Conservation (phyloP, 2,113 vertebrate genomes). For the Suncus etruscus region DNA sequence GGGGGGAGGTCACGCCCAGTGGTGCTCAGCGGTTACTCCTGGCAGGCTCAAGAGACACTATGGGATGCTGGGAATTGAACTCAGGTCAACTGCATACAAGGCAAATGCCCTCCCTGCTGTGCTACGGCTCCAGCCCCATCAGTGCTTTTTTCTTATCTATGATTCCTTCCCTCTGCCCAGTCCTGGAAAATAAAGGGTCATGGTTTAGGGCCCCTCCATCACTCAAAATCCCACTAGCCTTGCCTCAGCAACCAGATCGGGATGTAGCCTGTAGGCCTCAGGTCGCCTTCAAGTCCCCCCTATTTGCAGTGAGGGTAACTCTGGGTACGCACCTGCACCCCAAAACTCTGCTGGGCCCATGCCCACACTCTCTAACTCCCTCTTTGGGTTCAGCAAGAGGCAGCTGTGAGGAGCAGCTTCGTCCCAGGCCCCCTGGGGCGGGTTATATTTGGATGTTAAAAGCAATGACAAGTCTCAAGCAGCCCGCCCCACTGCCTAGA, state of each 20-base stretch:
- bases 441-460: slow-evolving; percentile 81
- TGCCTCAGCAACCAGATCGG: background rate
- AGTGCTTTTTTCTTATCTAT: background rate
- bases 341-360: background rate
- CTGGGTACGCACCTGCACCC: background rate
- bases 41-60: too few species aligned
- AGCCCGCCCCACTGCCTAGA: slow-evolving; percentile 58
- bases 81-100: too few species aligned
- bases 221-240: background rate
- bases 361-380: background rate
- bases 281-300: background rate
- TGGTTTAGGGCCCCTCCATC: too few species aligned
- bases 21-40: too few species aligned
- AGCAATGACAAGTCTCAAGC: slow-evolving; percentile 74
- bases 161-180: background rate
- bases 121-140: too few species aligned
- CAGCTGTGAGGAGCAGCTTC: slow-evolving; percentile 60
- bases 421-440: slow-evolving; percentile 70
- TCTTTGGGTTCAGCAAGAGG: slow-evolving; percentile 50
- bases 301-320: background rate
- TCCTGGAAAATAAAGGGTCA: background rate
- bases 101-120: too few species aligned
- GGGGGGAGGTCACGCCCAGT: too few species aligned
- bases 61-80: too few species aligned
- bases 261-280: background rate